These are phyloP conservation scores for Drosophila fulvimacula DNA, from an alignment of 2,888 invertebrate species.

Conservation along the genomic window DNA sequence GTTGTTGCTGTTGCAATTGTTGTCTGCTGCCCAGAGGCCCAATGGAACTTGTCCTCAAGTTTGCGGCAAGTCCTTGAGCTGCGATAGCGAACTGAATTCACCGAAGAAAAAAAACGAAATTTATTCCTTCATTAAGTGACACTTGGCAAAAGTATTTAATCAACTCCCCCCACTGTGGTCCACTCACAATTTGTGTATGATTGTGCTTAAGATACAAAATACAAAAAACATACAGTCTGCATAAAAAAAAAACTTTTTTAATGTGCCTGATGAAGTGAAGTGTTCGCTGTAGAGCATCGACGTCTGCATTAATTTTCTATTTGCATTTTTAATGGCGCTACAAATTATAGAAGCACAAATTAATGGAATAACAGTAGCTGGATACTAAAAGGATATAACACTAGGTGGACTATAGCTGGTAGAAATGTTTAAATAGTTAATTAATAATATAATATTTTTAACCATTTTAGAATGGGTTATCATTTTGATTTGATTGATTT, in stretches of 20 bases:
- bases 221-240: conserved; percentile 42
- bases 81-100: conserved; percentile 11
- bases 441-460: too few relatives aligned
- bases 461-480: too few relatives aligned
- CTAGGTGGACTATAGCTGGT: background rate
- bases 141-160: conserved; percentile 62
- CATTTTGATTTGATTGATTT: too few relatives aligned
- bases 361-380: conserved; percentile 17
- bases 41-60: conserved; percentile 31
- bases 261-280: conserved; percentile 57
- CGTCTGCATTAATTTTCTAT: conserved; percentile 40
- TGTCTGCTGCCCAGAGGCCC: conserved; percentile 47
- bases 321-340: conserved; percentile 63
- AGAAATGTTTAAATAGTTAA: too few relatives aligned
- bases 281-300: background rate
- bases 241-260: conserved; percentile 56
- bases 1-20: conserved; percentile 2
- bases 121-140: conserved; percentile 35
- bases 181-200: conserved; percentile 56
- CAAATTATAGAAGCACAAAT: conserved; percentile 52
- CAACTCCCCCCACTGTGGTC: conserved; percentile 47
- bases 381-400: background rate
- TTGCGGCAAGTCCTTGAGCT: conserved; percentile 18
- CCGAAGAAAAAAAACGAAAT: conserved; percentile 18
- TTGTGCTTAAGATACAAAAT: conserved; percentile 36